Evolutionary conservation across 2,888 invertebrate species (phyloP).

Genomic region (Nephrocerus scutellatus): DNA sequence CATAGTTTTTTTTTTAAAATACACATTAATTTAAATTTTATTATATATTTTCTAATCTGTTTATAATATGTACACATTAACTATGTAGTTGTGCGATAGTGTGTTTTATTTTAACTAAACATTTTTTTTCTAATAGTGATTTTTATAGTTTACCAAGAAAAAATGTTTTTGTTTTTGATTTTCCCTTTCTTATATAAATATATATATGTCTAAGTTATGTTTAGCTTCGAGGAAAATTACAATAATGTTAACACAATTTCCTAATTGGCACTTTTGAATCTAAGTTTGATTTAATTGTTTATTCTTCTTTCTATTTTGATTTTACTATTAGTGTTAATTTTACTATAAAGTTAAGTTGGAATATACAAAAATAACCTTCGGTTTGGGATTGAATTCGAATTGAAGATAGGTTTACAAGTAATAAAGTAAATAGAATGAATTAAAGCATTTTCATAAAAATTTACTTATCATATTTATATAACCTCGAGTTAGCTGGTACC

Average conservation of each 20-base stretch:
- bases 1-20: slow-evolving; percentile 8
- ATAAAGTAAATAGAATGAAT: too few relatives aligned
- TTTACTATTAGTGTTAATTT: too few relatives aligned
- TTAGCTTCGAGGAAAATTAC: slow-evolving; percentile 15
- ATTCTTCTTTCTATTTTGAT: too few relatives aligned
- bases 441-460: too few relatives aligned
- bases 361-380: too few relatives aligned
- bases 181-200: slow-evolving; percentile 3
- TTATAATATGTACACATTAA: slow-evolving; percentile 17
- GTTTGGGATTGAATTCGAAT: too few relatives aligned
- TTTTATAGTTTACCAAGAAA: slow-evolving; percentile 15
- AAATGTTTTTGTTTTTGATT: too few relatives aligned
- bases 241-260: slow-evolving; percentile 24
- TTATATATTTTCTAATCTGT: slow-evolving; percentile 9
- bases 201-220: slow-evolving; percentile 5
- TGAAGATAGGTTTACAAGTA: too few relatives aligned
- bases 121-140: slow-evolving; percentile 18
- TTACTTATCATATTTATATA: too few relatives aligned
- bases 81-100: slow-evolving; percentile 23
- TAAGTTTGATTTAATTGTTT: slow-evolving; percentile 17
- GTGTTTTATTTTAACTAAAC: slow-evolving; percentile 23
- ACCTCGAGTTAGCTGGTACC: too few relatives aligned
- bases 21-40: slow-evolving; percentile 9
- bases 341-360: too few relatives aligned
- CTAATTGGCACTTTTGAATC: slow-evolving; percentile 24